Evolutionary conservation across 2,113 vertebrate genomes (phyloP).

Genomic region (Formicarius rufipectus): DNA sequence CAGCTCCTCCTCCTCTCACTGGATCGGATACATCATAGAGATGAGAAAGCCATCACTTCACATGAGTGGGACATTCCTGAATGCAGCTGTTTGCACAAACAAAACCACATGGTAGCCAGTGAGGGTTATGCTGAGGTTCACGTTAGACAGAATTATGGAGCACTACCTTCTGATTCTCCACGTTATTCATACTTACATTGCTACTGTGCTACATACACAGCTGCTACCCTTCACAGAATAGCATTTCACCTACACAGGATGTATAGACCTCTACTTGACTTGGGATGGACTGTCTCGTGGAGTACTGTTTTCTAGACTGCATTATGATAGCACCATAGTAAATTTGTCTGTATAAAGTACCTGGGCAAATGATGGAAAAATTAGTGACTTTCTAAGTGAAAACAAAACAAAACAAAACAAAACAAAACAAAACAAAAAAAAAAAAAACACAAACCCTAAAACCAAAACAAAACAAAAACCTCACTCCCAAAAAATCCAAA

Average conservation of each 20-base stretch:
- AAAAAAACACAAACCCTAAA: too few species aligned
- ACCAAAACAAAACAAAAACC: too few species aligned
- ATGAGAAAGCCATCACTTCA: neutral
- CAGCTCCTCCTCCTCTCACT: neutral
- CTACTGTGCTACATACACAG: neutral
- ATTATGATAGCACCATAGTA: neutral
- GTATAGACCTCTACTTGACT: neutral
- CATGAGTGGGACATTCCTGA: neutral
- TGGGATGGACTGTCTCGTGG: neutral
- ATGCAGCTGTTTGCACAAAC: neutral
- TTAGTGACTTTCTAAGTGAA: neutral
- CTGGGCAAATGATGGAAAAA: neutral
- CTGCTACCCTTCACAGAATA: neutral
- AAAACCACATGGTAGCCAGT: neutral
- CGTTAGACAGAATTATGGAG: neutral
- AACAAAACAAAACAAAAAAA: too few species aligned
- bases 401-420: too few species aligned
- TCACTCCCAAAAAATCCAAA: neutral
- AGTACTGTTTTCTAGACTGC: neutral
- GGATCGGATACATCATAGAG: neutral
- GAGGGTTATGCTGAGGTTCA: neutral
- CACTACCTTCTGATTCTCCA: neutral
- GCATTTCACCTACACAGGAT: neutral
- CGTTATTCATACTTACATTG: neutral
- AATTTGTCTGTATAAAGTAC: neutral